Evolutionary conservation across 2,888 invertebrate genomes (phyloP), one percentile per base, ranked within the genome.

Genomic region (Fragum sueziense): DNA sequence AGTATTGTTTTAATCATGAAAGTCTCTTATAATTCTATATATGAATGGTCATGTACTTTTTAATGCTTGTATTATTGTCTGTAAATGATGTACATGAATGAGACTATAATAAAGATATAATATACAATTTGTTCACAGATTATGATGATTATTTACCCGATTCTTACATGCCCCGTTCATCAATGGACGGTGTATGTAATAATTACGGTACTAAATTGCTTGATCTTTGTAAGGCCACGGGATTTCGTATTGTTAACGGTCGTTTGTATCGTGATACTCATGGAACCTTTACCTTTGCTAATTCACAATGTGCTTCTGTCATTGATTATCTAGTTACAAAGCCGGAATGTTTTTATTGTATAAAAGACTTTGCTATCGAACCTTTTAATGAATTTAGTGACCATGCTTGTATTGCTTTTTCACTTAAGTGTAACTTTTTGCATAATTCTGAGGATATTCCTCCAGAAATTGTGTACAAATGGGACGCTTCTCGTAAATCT

Each of bases 201-300:
- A 41, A 17, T 41, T 41, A 11, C 17, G 41, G 41, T 11, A 41
- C 17, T 11, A 9, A 17, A 31, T 29, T 70, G n/a, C n/a, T 70
- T 7, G 71, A 70, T 20, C n/a, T 70, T 25, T 70, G 71, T 25
- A 54, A 57, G 17, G 14, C 71, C 4, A 57, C 57, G 22, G 34
- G 41, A 11, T 17, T 70, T 9, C 31, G 71, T 6, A 33, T 70
- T 14, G 71, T 33, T 7, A 70, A 70, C 25, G 70, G 51, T 11
- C n/a, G 70, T 14, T 57, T 57, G n/a, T 57, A 57, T 25, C 9
- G n/a, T n/a, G 57, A 57, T 25, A 22, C n/a, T 57, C n/a, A 22
- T 9, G n/a, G n/a, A 11, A 14, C n/a, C 9, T 67, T 14, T 22
- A 67, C 67, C 11, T 67, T 37, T 67, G 41, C 25, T 37, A n/a